A percentile compares a stretch with the other conserved stretches of the same genome.
These are phyloP conservation scores for Pelosia muscerda DNA, from an alignment of 2,888 invertebrate species.

Conservation along the genomic window DNA sequence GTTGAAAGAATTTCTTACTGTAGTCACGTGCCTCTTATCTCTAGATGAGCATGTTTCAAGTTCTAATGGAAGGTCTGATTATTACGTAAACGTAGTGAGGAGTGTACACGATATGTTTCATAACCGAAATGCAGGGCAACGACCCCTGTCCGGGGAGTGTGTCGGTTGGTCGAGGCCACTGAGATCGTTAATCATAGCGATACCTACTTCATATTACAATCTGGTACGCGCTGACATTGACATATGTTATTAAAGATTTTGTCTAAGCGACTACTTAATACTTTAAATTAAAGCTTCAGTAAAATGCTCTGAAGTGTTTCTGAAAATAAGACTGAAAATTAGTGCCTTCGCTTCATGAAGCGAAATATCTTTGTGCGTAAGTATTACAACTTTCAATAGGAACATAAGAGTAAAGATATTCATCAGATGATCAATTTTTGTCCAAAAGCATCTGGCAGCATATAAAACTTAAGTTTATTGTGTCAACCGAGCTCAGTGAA, in stretches of 20 bases:
- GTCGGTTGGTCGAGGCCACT: conserved; percentile 84
- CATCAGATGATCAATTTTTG: neutral
- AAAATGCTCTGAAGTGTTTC: too few species aligned
- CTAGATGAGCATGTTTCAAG: conserved; percentile 2
- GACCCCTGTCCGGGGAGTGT: conserved; percentile 75
- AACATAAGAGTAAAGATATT: neutral
- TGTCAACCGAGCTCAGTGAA: conserved; percentile 31
- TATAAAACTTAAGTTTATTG: conserved; percentile 13
- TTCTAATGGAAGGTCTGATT: conserved; percentile 19
- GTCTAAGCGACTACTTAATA: neutral
- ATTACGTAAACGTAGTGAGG: conserved; percentile 42
- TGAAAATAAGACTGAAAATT: neutral
- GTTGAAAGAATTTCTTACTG: neutral
- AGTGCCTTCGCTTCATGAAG: neutral
- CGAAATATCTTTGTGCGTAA: too few species aligned
- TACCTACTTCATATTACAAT: conserved; percentile 54
- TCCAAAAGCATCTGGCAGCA: neutral
- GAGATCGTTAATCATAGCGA: conserved; percentile 72
- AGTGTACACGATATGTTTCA: conserved; percentile 61
- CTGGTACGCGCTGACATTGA: conserved; percentile 27
- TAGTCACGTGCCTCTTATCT: neutral
- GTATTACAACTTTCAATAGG: neutral
- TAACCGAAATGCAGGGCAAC: conserved; percentile 80
- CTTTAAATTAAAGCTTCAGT: neutral
- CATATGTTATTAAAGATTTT: neutral